Percentiles rank a stretch among this genome's conserved stretches.
Conservation (phyloP, 2,113 vertebrate genomes). For the Condylura cristata region DNA sequence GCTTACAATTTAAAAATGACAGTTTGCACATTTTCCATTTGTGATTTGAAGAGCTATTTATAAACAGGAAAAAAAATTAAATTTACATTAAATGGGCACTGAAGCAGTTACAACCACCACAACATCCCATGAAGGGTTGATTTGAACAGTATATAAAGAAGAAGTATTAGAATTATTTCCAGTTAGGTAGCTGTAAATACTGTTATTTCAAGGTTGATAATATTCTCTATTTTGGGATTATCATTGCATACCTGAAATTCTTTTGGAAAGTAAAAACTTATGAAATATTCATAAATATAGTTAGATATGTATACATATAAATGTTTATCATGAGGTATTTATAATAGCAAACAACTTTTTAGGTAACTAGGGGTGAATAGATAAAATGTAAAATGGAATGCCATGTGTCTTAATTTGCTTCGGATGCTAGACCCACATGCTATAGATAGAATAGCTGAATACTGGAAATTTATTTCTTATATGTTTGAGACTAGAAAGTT, state of each 20-base stretch:
- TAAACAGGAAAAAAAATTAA: neutral
- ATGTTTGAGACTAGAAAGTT: neutral
- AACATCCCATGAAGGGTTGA: neutral
- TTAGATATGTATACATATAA: neutral
- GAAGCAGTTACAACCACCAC: neutral
- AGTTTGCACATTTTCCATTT: neutral
- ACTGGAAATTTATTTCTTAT: neutral
- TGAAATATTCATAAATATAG: neutral
- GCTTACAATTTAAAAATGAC: constrained; percentile 15
- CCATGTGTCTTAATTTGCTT: neutral
- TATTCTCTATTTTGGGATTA: neutral
- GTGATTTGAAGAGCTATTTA: neutral
- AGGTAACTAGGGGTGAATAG: neutral
- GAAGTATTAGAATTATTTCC: neutral
- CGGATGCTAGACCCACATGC: neutral
- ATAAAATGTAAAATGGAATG: neutral
- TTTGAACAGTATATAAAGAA: neutral
- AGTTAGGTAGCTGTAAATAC: neutral
- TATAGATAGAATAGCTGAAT: neutral
- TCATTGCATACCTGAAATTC: neutral
- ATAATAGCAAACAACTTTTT: neutral
- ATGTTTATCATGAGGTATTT: neutral
- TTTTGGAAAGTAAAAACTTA: neutral
- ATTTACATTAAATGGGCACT: neutral
- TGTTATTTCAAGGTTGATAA: neutral